Evolutionary conservation across 2,797 vertebrate genomes (phyloP).

Genomic region (Falco berigora): DNA sequence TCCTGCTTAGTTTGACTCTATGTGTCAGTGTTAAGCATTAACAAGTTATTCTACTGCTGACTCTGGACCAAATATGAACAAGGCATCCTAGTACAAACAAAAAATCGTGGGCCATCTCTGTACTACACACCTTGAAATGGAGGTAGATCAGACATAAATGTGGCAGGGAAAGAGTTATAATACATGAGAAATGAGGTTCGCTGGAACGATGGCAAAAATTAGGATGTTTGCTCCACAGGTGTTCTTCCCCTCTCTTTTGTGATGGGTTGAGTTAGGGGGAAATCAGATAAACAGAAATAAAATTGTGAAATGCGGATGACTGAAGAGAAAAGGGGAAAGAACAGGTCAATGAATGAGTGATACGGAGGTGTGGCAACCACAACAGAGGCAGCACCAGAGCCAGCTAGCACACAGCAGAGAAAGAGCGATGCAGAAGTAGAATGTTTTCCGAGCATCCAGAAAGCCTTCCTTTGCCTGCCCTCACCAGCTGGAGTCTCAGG

Average conservation of each 20-base stretch:
- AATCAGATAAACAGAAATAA: neutral
- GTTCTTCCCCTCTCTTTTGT: neutral
- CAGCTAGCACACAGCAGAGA: neutral
- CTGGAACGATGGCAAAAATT: neutral
- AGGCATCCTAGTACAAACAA: neutral
- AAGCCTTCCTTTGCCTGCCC: neutral
- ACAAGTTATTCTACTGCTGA: neutral
- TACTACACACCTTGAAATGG: neutral
- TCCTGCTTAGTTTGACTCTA: neutral
- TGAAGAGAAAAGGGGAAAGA: neutral
- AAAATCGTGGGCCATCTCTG: neutral
- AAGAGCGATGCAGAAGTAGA: neutral
- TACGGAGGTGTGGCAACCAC: neutral
- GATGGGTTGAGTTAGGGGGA: neutral
- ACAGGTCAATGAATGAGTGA: accelerated
- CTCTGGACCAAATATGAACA: neutral
- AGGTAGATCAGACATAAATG: neutral
- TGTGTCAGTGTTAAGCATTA: neutral
- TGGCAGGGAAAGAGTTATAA: neutral
- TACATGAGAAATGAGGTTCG: neutral
- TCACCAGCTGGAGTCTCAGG: neutral
- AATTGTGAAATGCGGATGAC: neutral
- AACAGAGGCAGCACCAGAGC: neutral
- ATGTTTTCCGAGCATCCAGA: neutral
- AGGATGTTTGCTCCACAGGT: neutral